phyloP scores from a whole-genome alignment of 2,113 vertebrate species.

The Pampusana beccarii region DNA sequence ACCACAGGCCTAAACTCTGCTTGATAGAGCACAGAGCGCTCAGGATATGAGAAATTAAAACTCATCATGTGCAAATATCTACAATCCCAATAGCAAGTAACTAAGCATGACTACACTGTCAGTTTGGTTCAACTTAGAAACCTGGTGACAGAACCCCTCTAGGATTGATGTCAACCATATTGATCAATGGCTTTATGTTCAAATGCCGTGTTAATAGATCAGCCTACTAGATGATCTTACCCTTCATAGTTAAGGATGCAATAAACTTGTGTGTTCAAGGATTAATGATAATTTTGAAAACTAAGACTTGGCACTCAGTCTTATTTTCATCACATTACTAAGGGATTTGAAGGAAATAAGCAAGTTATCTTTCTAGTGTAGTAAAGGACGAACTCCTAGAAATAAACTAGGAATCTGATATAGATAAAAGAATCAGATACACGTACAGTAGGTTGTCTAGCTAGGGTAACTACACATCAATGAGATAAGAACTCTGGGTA shows the following conservation, averaged over 20 bases:
- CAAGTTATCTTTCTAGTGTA: not conserved
- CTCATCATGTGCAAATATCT: not conserved
- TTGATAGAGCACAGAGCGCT: not conserved
- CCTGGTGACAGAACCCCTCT: not conserved
- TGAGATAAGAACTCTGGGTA: not conserved
- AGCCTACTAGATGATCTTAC: not conserved
- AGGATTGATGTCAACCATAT: not conserved
- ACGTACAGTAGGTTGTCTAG: not conserved
- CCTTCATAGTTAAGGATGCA: not conserved
- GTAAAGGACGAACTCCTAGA: not conserved
- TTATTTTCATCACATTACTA: not conserved
- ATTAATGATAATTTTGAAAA: not conserved
- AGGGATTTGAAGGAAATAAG: not conserved
- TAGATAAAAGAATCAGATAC: not conserved
- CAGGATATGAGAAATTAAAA: not conserved
- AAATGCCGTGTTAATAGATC: not conserved
- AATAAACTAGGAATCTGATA: not conserved
- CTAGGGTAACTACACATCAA: not conserved
- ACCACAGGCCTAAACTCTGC: not conserved
- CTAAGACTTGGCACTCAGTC: not conserved
- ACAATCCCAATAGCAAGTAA: not conserved
- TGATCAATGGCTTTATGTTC: not conserved
- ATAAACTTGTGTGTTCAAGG: not conserved
- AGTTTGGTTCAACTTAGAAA: not conserved
- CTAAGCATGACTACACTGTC: not conserved